Percentiles rank a stretch among this genome's conserved stretches.
Evolutionary conservation across 2,113 vertebrate genomes (phyloP).

Genomic region (Paratilapia polleni): DNA sequence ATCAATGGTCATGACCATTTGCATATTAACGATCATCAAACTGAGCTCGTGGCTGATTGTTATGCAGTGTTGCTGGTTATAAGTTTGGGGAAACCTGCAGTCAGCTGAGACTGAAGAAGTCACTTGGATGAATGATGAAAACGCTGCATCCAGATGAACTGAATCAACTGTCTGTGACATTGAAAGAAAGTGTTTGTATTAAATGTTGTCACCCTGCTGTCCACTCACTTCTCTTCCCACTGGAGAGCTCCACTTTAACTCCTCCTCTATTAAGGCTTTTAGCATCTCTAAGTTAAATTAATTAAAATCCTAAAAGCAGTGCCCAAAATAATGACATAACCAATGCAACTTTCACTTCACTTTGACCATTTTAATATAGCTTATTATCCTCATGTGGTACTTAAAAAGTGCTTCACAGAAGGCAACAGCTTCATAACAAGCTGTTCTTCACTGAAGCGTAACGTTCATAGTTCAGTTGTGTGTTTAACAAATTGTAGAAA

Average conservation of each 20-base stretch:
- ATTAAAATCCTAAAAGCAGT: background rate
- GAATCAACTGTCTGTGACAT: background rate
- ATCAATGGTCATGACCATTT: no score
- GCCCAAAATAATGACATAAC: background rate
- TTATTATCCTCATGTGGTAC: background rate
- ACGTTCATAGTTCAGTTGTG: background rate
- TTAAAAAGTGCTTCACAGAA: background rate
- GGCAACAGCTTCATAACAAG: background rate
- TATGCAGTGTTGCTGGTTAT: no score
- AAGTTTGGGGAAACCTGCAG: no score
- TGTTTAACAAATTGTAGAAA: fast-evolving
- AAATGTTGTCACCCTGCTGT: background rate
- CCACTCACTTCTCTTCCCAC: background rate
- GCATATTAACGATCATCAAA: no score
- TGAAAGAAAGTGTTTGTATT: background rate
- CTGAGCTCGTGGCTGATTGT: no score
- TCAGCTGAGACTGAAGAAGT: no score
- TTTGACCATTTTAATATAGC: background rate
- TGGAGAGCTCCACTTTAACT: background rate
- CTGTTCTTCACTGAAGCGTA: background rate
- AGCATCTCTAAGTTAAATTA: background rate
- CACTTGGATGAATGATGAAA: no score
- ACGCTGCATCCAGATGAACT: no score
- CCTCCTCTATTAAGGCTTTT: background rate
- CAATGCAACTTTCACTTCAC: background rate